Evolutionary conservation across 2,797 vertebrate species (phyloP).

Genomic region (Nasua narica): DNA sequence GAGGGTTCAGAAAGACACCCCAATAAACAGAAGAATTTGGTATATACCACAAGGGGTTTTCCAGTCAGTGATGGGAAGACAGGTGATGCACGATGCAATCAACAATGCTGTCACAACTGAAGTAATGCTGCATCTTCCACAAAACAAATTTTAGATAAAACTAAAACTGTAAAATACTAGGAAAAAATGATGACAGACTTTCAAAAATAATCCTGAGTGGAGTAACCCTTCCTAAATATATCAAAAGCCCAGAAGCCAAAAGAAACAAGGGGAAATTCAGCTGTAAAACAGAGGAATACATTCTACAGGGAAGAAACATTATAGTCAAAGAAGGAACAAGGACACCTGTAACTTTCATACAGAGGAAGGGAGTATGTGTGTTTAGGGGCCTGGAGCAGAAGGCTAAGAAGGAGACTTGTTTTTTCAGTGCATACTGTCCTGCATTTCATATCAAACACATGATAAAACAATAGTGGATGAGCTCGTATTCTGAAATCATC

Average conservation of each 20-base stretch:
- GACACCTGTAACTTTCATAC: background rate
- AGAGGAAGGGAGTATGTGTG: background rate
- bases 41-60: background rate
- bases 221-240: background rate
- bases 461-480: background rate
- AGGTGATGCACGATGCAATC: background rate
- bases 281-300: background rate
- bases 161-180: background rate
- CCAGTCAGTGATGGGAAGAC: background rate
- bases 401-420: background rate
- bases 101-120: background rate
- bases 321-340: background rate
- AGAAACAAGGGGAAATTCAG: background rate
- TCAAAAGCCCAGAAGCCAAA: background rate
- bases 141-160: conserved; percentile 3
- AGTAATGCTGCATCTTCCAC: background rate
- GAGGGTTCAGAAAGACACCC: background rate
- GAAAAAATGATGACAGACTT: background rate
- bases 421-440: background rate
- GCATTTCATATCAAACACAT: background rate
- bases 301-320: background rate
- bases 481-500: background rate
- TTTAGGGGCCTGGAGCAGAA: background rate
- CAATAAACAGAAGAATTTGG: background rate
- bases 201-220: background rate